Evolutionary conservation across 2,113 vertebrate species (phyloP).

Genomic region (Melanocharis versteri): DNA sequence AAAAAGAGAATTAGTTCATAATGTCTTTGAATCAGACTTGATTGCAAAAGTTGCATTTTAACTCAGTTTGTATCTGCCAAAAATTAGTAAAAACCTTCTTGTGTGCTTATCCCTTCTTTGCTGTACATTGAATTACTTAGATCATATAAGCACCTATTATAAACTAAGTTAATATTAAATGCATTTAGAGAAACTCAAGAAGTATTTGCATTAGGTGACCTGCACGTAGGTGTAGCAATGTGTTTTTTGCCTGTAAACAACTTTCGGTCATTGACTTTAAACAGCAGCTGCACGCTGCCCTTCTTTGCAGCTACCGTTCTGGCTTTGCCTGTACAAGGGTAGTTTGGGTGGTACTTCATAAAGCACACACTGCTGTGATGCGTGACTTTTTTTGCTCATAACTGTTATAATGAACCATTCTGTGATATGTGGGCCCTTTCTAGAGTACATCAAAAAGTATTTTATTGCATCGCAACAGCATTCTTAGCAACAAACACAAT

Average conservation of each 20-base stretch:
- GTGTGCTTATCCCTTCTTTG: background rate
- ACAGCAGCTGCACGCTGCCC: background rate
- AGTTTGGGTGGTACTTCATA: background rate
- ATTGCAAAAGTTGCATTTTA: background rate
- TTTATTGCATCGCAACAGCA: background rate
- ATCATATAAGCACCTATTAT: background rate
- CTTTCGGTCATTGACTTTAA: background rate
- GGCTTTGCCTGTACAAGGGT: background rate
- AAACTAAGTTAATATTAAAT: background rate
- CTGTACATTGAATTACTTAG: background rate
- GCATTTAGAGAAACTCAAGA: background rate
- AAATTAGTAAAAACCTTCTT: background rate
- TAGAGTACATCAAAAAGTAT: background rate
- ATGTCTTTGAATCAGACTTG: background rate
- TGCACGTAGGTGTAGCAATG: background rate
- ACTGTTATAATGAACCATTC: background rate
- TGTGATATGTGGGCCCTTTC: background rate
- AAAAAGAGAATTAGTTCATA: background rate
- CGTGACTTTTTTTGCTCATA: fast-evolving
- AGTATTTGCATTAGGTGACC: background rate
- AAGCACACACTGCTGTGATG: background rate
- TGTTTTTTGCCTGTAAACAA: background rate
- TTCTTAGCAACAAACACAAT: background rate
- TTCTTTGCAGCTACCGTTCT: background rate
- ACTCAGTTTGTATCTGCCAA: background rate